phyloP scores from a whole-genome alignment of 1,140 invertebrate genomes.

The Mizuhopecten yessoensis region DNA sequence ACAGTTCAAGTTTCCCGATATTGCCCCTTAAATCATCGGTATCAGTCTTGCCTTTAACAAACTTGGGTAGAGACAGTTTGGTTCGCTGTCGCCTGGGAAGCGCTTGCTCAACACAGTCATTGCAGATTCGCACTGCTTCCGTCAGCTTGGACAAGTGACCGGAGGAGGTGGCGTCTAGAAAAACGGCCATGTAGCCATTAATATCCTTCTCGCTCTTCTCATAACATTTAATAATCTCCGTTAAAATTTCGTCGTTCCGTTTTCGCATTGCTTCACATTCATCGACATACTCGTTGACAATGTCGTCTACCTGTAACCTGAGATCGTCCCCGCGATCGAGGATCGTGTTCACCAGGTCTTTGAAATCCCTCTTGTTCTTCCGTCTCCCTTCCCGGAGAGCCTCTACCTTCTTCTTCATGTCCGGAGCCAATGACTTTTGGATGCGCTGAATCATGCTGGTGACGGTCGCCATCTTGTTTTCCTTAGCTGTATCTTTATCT shows the following conservation, averaged over 20 bases:
- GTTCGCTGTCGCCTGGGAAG: background rate
- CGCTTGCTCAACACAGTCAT: background rate
- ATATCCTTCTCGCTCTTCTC: background rate
- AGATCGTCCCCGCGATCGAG: background rate
- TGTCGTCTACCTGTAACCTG: background rate
- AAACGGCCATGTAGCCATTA: background rate
- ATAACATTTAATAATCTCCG: constrained; percentile 7
- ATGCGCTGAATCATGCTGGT: background rate
- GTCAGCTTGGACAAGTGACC: background rate
- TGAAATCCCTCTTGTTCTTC: background rate
- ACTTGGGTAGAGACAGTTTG: background rate
- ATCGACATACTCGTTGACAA: background rate
- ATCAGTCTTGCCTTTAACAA: background rate
- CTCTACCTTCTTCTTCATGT: background rate
- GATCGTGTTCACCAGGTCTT: background rate
- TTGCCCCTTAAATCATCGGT: background rate
- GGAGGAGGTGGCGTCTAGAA: background rate
- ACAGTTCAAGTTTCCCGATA: background rate
- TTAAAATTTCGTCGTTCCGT: constrained; percentile 39
- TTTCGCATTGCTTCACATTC: constrained; percentile 5
- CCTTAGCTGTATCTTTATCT: background rate
- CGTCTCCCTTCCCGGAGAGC: constrained; percentile 18
- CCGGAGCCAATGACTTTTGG: background rate
- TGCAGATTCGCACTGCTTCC: constrained; percentile 14
- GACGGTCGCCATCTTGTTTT: constrained; percentile 19